Evolutionary conservation across 2,888 invertebrate species (phyloP).

Genomic region (Laspeyria flexula): DNA sequence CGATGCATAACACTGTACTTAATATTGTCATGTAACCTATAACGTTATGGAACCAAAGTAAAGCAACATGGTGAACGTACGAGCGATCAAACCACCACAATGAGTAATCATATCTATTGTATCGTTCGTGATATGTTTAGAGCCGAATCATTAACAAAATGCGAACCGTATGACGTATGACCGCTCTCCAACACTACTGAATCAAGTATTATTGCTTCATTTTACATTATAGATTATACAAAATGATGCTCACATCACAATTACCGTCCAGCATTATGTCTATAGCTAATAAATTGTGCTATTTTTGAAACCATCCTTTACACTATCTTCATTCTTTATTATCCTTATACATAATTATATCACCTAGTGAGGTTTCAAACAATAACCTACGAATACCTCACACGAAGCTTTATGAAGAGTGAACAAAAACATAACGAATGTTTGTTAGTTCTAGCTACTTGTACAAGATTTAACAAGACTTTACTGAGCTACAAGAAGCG

Average conservation of each 20-base stretch:
- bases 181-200: neutral
- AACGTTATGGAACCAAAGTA: slow-evolving; percentile 77
- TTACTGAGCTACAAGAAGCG: too few relatives aligned
- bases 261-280: slow-evolving; percentile 57
- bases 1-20: slow-evolving; percentile 15
- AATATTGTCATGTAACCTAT: slow-evolving; percentile 33
- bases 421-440: slow-evolving; percentile 13
- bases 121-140: slow-evolving; percentile 68
- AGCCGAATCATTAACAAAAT: slow-evolving; percentile 15
- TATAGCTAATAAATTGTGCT: slow-evolving; percentile 83
- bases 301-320: slow-evolving; percentile 67
- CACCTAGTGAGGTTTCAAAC: slow-evolving; percentile 84
- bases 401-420: slow-evolving; percentile 54
- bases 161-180: neutral
- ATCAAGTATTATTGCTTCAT: slow-evolving; percentile 60
- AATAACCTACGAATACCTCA: slow-evolving; percentile 74
- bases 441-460: neutral
- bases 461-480: too few relatives aligned
- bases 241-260: slow-evolving; percentile 52
- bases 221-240: slow-evolving; percentile 59
- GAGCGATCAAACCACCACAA: slow-evolving; percentile 53
- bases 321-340: slow-evolving; percentile 64
- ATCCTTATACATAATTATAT: slow-evolving; percentile 73
- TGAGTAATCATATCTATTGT: slow-evolving; percentile 45
- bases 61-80: slow-evolving; percentile 56